A percentile compares a stretch with the other conserved stretches of the same genome.
Conservation (phyloP, 2,797 vertebrate genomes). For the Pachyuromys duprasi region DNA sequence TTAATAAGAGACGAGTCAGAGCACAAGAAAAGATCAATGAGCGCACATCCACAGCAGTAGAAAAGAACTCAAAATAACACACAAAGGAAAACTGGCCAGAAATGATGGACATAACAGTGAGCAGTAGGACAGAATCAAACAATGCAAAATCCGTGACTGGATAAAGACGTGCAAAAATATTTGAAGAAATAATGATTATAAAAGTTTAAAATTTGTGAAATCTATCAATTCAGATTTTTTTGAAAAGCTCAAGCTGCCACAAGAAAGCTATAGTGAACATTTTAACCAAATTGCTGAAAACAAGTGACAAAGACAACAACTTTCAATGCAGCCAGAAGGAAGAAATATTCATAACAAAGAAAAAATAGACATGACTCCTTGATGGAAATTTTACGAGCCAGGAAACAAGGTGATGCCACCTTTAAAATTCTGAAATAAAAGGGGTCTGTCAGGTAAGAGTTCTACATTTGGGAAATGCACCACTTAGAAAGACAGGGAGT, state of each 20-base stretch:
- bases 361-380: background rate
- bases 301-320: background rate
- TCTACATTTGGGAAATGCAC: background rate
- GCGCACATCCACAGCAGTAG: background rate
- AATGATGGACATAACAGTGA: background rate
- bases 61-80: background rate
- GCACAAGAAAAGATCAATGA: background rate
- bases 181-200: background rate
- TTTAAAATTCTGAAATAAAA: conserved; percentile 30
- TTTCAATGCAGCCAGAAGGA: background rate
- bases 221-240: background rate
- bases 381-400: background rate
- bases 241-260: background rate
- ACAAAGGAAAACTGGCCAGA: background rate
- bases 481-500: background rate
- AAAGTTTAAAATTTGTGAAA: conserved; percentile 1
- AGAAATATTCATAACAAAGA: background rate
- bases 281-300: background rate
- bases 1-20: background rate
- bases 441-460: background rate
- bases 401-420: background rate
- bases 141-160: background rate
- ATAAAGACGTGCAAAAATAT: background rate
- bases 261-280: background rate
- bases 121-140: background rate